Evolutionary conservation across 35 echinoderm and acorn worm genomes (phyloP).

Genomic region (Diadema setosum): DNA sequence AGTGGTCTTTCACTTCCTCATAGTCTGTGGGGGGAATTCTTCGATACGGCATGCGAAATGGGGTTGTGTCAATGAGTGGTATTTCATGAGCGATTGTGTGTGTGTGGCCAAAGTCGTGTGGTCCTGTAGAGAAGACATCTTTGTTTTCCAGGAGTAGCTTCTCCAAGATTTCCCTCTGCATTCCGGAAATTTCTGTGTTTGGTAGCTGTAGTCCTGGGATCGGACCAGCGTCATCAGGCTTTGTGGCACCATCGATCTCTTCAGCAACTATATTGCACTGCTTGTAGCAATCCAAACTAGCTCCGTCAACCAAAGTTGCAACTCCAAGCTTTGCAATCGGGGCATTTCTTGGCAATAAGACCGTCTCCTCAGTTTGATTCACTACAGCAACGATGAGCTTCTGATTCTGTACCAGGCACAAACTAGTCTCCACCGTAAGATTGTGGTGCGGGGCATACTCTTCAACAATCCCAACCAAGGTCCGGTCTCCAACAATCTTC

Average conservation of each 20-base stretch:
- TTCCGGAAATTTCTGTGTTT: background rate
- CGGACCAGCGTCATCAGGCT: background rate
- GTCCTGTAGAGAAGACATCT: slow-evolving; percentile 33
- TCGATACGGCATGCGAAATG: slow-evolving; percentile 30
- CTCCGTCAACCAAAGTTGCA: background rate
- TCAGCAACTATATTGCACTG: no score
- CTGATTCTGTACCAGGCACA: background rate
- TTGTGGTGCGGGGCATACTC: background rate
- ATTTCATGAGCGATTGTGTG: slow-evolving; percentile 3
- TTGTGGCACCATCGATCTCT: background rate
- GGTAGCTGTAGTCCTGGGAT: background rate
- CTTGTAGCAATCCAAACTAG: no score
- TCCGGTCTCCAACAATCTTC: background rate
- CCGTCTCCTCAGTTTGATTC: background rate
- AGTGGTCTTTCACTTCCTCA: slow-evolving; percentile 31
- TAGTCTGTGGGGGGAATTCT: slow-evolving; percentile 28
- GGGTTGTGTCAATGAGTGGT: slow-evolving; percentile 6
- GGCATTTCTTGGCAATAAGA: background rate
- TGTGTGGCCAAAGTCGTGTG: slow-evolving; percentile 34
- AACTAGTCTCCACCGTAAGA: background rate
- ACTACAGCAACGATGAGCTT: background rate
- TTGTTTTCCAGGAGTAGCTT: background rate
- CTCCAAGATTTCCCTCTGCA: background rate
- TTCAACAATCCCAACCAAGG: background rate
- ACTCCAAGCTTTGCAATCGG: background rate